Percentiles rank a stretch among this genome's conserved stretches.
These are phyloP conservation scores for Diabrotica virgifera DNA, from an alignment of 1,140 invertebrate genomes.

Conservation along the genomic window DNA sequence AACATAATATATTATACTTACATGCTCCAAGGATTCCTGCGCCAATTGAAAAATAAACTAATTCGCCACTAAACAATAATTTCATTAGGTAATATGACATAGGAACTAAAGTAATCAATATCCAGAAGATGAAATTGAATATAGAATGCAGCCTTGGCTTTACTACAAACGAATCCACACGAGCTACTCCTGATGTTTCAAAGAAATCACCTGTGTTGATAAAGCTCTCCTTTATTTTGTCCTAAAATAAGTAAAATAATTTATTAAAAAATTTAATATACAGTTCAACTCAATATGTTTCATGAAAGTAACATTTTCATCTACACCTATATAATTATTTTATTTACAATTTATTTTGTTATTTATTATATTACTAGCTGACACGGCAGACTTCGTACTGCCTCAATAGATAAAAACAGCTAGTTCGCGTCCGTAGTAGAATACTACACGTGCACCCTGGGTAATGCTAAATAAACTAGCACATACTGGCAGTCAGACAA, in stretches of 20 bases:
- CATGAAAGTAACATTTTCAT: not conserved
- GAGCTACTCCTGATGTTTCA: conserved; percentile 65
- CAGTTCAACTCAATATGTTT: no score
- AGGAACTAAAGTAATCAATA: conserved; percentile 63
- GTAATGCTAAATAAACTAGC: no score
- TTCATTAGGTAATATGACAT: conserved; percentile 68
- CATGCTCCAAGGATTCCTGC: conserved; percentile 65
- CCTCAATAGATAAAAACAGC: no score
- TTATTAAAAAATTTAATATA: no score
- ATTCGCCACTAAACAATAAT: conserved; percentile 68
- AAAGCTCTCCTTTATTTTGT: conserved; percentile 78
- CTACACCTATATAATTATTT: no score
- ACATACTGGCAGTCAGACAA: no score
- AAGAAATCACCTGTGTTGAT: conserved; percentile 81
- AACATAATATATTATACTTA: conserved; percentile 54
- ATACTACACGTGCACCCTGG: no score
- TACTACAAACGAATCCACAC: conserved; percentile 56
- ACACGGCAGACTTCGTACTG: no score
- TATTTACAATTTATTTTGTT: no score
- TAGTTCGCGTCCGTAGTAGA: no score
- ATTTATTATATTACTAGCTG: no score
- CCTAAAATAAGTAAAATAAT: conserved; percentile 50
- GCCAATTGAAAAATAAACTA: conserved; percentile 67
- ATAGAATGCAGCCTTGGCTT: conserved; percentile 62
- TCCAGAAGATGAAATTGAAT: conserved; percentile 71